Conservation (phyloP, 2,888 invertebrate species). For the Acleris holmiana region DNA sequence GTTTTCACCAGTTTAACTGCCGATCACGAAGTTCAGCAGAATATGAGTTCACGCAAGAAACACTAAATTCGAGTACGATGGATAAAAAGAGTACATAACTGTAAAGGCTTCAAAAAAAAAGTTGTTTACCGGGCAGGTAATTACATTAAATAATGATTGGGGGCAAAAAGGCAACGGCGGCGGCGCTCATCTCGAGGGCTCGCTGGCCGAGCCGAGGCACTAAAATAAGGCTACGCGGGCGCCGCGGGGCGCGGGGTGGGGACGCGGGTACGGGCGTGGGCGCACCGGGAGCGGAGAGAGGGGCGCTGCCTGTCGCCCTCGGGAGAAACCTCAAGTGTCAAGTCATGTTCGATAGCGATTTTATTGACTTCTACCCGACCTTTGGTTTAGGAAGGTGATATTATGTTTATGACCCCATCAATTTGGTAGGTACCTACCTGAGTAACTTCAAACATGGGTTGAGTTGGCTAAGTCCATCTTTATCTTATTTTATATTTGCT, state of each 20-base stretch:
- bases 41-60: constrained; percentile 46
- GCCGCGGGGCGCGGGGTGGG: constrained; percentile 42
- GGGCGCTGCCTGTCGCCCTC: constrained; percentile 47
- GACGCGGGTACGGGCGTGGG: constrained; percentile 12
- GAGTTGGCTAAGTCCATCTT: too few relatives aligned
- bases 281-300: constrained; percentile 28
- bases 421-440: too few relatives aligned
- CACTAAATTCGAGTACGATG: constrained; percentile 50
- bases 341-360: constrained; percentile 51
- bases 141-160: constrained; percentile 80
- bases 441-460: too few relatives aligned
- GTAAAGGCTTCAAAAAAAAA: constrained; percentile 71
- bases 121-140: constrained; percentile 73
- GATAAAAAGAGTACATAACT: constrained; percentile 67
- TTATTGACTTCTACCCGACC: constrained; percentile 1
- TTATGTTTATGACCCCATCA: constrained; percentile 3
- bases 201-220: constrained; percentile 60
- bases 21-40: constrained; percentile 15
- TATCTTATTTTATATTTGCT: too few relatives aligned
- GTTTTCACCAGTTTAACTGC: constrained; percentile 23
- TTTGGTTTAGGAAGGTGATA: constrained; percentile 10
- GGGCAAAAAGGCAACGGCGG: constrained; percentile 67
- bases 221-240: constrained; percentile 67
- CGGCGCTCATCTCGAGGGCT: constrained; percentile 77
- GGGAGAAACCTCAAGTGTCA: constrained; percentile 36